These are phyloP conservation scores for Caenorhabditis sp. DNA, from an alignment of 2,888 invertebrate genomes.

Conservation along the genomic window DNA sequence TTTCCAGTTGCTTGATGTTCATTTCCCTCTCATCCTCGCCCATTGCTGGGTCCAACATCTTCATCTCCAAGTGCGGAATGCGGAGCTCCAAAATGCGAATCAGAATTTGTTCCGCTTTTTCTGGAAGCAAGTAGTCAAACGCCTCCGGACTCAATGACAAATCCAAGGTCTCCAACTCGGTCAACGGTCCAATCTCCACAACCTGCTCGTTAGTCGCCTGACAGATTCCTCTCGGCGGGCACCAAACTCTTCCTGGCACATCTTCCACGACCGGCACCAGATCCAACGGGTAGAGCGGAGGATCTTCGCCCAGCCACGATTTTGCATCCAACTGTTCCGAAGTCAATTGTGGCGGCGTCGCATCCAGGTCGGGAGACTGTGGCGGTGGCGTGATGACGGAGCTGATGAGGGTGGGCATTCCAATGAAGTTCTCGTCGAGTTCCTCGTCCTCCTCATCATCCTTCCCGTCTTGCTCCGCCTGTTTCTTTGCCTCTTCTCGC, in stretches of 20 bases:
- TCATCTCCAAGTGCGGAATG: slow-evolving; percentile 1
- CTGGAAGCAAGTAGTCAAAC: not conserved
- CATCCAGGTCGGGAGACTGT: not conserved
- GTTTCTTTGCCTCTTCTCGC: slow-evolving; percentile 28
- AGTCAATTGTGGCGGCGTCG: too few species aligned
- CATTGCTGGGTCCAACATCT: not conserved
- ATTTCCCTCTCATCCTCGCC: not conserved
- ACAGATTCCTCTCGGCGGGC: slow-evolving; percentile 6
- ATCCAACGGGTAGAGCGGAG: slow-evolving; percentile 8
- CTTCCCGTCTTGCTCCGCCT: slow-evolving; percentile 10
- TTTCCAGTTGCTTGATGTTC: not conserved
- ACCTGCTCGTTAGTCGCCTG: not conserved
- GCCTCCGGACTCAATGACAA: not conserved
- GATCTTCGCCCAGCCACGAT: slow-evolving; percentile 7
- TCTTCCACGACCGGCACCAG: not conserved
- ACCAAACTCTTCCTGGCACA: slow-evolving; percentile 17
- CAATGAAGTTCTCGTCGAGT: not conserved
- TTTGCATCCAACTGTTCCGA: not conserved
- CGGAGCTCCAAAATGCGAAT: slow-evolving; percentile 12
- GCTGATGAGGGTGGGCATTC: slow-evolving; percentile 8
- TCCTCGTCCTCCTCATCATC: slow-evolving; percentile 18
- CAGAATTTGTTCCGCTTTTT: slow-evolving; percentile 9
- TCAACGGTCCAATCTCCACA: slow-evolving; percentile 19
- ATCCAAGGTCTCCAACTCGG: slow-evolving; percentile 20
- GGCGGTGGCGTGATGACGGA: not conserved